phyloP scores from a whole-genome alignment of 2,797 vertebrate species.

The Smutsia gigantea region DNA sequence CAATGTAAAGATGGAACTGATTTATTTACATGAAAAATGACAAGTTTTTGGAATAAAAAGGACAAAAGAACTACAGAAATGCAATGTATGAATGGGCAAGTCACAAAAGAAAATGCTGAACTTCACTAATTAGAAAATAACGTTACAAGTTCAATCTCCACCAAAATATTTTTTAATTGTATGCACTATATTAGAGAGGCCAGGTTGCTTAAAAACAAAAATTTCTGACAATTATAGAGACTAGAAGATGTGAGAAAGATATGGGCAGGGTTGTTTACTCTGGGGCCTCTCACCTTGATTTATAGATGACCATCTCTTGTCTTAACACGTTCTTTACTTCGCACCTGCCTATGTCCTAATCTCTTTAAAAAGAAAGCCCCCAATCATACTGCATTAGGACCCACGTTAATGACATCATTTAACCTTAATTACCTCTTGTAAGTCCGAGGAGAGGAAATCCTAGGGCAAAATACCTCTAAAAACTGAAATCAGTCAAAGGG shows the following conservation, averaged over 20 bases:
- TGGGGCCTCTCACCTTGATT: neutral
- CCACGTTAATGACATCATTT: neutral
- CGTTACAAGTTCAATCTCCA: neutral
- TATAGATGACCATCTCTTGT: neutral
- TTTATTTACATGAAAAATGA: neutral
- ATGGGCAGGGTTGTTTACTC: neutral
- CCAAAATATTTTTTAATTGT: neutral
- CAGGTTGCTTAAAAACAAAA: neutral
- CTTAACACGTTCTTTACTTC: neutral
- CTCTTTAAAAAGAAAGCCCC: neutral
- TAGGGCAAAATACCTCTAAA: too few relatives aligned
- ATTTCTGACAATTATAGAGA: neutral
- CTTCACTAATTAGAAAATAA: neutral
- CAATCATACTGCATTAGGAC: neutral
- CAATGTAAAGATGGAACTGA: neutral
- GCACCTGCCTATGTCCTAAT: neutral
- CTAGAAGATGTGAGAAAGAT: neutral
- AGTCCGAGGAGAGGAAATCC: too few relatives aligned
- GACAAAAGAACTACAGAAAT: neutral
- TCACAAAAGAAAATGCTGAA: neutral
- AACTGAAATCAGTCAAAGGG: too few relatives aligned
- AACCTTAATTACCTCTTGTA: neutral
- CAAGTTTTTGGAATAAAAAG: neutral
- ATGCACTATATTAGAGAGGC: neutral
- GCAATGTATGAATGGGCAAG: neutral